Base-by-base conservation (phyloP, 2,113 vertebrate genomes). In the Erpornis zantholeuca region DNA sequence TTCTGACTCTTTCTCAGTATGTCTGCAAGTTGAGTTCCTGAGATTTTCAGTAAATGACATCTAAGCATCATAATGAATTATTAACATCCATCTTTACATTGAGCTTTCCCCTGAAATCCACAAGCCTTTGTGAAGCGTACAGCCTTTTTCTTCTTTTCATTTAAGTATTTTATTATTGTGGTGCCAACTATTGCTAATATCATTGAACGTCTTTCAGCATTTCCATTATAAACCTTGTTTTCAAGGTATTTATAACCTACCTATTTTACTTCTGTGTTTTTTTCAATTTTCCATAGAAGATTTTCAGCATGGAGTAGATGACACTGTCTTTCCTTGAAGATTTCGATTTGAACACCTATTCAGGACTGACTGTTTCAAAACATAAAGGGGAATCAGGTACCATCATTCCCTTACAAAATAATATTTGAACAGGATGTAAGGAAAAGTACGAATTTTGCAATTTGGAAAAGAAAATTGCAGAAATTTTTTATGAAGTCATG, bases 141-240 rank as follows among this genome's bases (percentile, higher is more conserved):
- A 36, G 89, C 79, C 88, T 17, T 47, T 25, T 65, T 96, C 91
- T 96, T 91, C 35, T 96, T 94, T 96, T 70, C 47, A 68, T 94
- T 96, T 95, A 96, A 97, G 80, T 96, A 92, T 65, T 95, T 97
- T 97, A 97, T 97, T 97, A 93, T 68, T 94, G 40, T 86, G 86
- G 45, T 96, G 77, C 94, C 92, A 96, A 89, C 89, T 96, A 96
- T 82, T 96, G 90, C 82, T 90, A 78, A 64, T 97, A 70, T 96
- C 56, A 4, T 95, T 97, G 92, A 97, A 96, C 90, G 91, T 94
- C 96, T 98, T 97, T 96, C 94, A 97, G 86, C 71, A 96, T 97
- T 97, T 98, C 96, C 94, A 97, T 96, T 97, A 87, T 86, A 96
- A 97, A 96, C 73, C 73, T 97, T 96, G 95, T 96, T 97, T 98